These are phyloP conservation scores for Limosa lapponica DNA, from an alignment of 2,797 vertebrate species.

Conservation along the genomic window DNA sequence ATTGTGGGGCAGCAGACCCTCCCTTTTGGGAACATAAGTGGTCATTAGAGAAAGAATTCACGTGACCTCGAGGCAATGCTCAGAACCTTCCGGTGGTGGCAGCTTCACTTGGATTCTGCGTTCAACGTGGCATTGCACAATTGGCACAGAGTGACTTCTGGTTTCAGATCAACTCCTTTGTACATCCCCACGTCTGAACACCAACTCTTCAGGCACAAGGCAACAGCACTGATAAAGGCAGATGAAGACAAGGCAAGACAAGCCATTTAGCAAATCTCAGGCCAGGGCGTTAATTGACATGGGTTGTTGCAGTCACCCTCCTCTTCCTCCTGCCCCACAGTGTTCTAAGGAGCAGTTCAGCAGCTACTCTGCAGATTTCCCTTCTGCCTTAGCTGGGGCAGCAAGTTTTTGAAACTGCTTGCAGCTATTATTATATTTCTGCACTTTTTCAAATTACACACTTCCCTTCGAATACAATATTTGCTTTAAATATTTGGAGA, in stretches of 20 bases:
- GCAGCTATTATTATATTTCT: not conserved
- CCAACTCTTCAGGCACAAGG: not conserved
- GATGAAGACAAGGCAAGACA: not conserved
- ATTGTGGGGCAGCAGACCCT: rapidly evolving
- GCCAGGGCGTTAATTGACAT: not conserved
- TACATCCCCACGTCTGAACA: not conserved
- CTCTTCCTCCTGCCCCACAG: not conserved
- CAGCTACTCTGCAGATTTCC: not conserved
- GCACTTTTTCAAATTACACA: not conserved
- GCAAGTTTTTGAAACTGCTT: not conserved
- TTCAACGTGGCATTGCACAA: not conserved
- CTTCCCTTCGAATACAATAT: not conserved
- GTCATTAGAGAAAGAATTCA: not conserved
- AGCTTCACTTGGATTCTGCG: not conserved
- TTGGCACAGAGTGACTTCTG: not conserved
- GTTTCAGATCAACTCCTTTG: not conserved
- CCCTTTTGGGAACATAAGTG: not conserved
- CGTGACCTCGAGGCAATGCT: not conserved
- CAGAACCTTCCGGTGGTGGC: not conserved
- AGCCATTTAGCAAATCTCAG: not conserved
- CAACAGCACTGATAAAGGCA: not conserved
- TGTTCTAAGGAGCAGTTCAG: not conserved
- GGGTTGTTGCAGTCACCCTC: not conserved
- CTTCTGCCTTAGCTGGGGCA: not conserved
- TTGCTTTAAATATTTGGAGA: constrained; percentile 55